Percentiles rank a stretch among this genome's conserved stretches.
Conservation (phyloP, 2,797 vertebrate genomes). For the Enteromius paludinosus region DNA sequence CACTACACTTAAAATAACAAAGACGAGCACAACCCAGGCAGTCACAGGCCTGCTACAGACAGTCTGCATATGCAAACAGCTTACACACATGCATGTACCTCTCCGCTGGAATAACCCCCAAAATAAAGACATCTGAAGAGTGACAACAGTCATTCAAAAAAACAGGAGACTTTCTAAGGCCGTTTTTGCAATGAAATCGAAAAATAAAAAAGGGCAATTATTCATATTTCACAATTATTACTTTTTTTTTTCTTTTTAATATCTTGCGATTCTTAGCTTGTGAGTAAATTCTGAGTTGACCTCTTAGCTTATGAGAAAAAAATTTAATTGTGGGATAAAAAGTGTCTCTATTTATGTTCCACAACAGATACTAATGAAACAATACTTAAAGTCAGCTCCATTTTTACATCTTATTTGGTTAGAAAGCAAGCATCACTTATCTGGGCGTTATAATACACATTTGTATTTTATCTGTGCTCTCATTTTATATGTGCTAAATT, state of each 20-base stretch:
- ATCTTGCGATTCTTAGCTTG: neutral
- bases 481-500: neutral
- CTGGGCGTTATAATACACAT: neutral
- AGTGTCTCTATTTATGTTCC: neutral
- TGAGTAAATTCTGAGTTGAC: no score
- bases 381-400: neutral
- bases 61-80: slow-evolving; percentile 18
- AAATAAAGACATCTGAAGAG: slow-evolving; percentile 45
- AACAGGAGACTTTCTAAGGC: neutral
- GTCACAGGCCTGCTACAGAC: neutral
- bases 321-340: neutral
- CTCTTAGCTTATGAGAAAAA: no score
- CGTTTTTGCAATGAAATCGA: neutral
- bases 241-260: neutral
- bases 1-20: neutral
- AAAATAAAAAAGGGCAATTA: neutral
- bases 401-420: neutral
- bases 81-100: slow-evolving; percentile 50
- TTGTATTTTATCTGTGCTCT: neutral
- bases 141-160: slow-evolving; percentile 22
- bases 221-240: neutral
- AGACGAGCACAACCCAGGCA: slow-evolving; percentile 1
- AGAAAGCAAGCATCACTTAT: neutral
- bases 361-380: neutral
- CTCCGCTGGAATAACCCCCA: slow-evolving; percentile 38